Percentiles rank a stretch among this genome's conserved stretches.
phyloP scores from a whole-genome alignment of 1,140 invertebrate species.

The Hycleus phaleratus region DNA sequence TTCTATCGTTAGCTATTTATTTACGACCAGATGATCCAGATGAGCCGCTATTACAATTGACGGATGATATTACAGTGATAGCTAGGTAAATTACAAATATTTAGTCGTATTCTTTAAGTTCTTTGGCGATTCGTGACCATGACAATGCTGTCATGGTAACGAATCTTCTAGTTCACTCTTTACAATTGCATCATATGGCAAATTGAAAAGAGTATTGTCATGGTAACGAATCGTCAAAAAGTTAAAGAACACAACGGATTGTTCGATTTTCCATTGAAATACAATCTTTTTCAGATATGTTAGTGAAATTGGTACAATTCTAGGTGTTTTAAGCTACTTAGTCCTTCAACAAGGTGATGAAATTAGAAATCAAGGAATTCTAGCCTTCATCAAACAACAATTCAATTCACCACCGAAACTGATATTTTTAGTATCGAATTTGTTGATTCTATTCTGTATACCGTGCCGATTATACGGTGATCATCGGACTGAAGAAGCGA shows the following conservation, averaged over 20 bases:
- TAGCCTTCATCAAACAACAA: constrained; percentile 86
- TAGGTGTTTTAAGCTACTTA: constrained; percentile 82
- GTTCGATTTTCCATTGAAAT: too few species aligned
- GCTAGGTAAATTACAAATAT: constrained; percentile 29
- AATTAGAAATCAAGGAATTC: constrained; percentile 85
- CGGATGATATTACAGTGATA: constrained; percentile 46
- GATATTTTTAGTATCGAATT: constrained; percentile 87
- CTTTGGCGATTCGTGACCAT: too few species aligned
- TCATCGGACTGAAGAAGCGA: constrained; percentile 78
- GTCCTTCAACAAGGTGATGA: constrained; percentile 88
- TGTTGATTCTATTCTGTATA: constrained; percentile 87
- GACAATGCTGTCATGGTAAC: too few species aligned
- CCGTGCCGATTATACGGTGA: constrained; percentile 73
- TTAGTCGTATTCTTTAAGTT: too few species aligned
- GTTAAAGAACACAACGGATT: constrained; percentile 39
- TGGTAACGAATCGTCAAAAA: too few species aligned
- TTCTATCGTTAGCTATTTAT: constrained; percentile 85
- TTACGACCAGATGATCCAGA: constrained; percentile 62
- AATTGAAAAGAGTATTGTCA: too few species aligned
- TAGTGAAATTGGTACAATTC: constrained; percentile 76
- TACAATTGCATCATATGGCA: too few species aligned
- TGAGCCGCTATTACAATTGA: constrained; percentile 47
- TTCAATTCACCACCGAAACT: constrained; percentile 88
- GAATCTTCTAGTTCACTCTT: neutral
- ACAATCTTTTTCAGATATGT: constrained; percentile 39